A percentile compares a stretch with the other conserved stretches of the same genome.
phyloP scores from a whole-genome alignment of 2,113 vertebrate genomes.

The Phocoena sinus region DNA sequence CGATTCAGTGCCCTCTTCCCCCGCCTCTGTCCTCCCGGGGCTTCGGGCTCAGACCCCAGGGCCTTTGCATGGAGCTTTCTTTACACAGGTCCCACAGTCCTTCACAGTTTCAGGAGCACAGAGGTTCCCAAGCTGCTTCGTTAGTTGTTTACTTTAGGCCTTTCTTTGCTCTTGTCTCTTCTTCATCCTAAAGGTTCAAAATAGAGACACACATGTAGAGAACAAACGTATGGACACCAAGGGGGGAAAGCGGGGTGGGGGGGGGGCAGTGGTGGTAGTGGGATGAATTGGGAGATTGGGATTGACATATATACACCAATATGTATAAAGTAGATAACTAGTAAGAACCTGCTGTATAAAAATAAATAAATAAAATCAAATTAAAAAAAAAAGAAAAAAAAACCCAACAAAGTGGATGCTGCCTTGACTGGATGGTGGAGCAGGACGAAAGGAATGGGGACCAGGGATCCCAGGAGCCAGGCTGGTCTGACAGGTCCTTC shows the following conservation, averaged over 20 bases:
- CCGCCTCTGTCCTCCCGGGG: not conserved
- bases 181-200: not conserved
- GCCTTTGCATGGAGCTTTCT: not conserved
- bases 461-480: fast-evolving
- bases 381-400: too few relatives aligned
- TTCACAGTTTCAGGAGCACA: not conserved
- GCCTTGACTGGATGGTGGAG: too few relatives aligned
- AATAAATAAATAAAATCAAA: too few relatives aligned
- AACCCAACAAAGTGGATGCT: too few relatives aligned
- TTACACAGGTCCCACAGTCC: not conserved
- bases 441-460: not conserved
- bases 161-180: not conserved
- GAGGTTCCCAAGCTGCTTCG: not conserved
- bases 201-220: not conserved
- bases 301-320: too few relatives aligned
- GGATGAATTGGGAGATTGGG: too few relatives aligned
- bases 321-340: too few relatives aligned
- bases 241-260: too few relatives aligned
- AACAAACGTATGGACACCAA: too few relatives aligned
- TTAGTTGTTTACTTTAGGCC: not conserved
- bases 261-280: too few relatives aligned
- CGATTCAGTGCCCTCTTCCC: too few relatives aligned
- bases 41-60: not conserved
- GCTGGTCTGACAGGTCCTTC: not conserved
- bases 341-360: too few relatives aligned